Base-by-base conservation (phyloP, 2,797 vertebrate genomes). In the Rhinella marina region DNA sequence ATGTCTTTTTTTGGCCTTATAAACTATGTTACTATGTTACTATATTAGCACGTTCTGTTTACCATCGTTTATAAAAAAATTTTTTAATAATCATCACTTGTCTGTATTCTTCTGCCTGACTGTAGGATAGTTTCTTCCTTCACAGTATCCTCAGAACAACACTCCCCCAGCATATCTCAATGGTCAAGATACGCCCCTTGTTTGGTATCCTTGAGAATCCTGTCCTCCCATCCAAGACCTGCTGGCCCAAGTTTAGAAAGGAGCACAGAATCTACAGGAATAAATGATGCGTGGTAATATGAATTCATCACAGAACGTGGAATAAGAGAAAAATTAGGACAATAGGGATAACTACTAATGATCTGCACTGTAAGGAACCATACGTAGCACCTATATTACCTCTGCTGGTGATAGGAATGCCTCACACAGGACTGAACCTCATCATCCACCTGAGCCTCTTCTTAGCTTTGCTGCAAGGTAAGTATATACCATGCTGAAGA, bases 171-270 rank as follows among this genome's bases (percentile, higher is more conserved):
- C 29, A 78, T 70, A 59, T 27, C 25, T 19, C 32, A 75, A 82
- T 76, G 54, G 76, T 76, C 82, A 88, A 89, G 79, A 77, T 77
- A 85, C 83, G 82, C 82, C 83, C 59, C 83, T 54, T 29, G 76
- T 82, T 57, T 77, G 25, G 25, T 82, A 86, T 86, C 88, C 88
- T 89, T 89, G 88, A 89, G 57, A 77, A 57, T 82, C 25, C 25
- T 80, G n/a, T 50, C 32, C 68, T 87, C 57, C 54, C 68, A 66
- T 73, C 50, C 17, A 19, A 81, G 29, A 62, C 75, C 84, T 85
- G 84, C 72, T 23, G 41, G 25, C 41, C 78, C 29, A 62, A 73
- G 57, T 64, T 77, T 85, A 64, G 29, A 64, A 52, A 6, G 17
- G 17, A 66, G 61, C 2, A 17, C 57, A 59, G 57, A 59, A 50